A percentile compares a stretch with the other conserved stretches of the same genome.
Evolutionary conservation across 2,113 vertebrate species (phyloP).

Genomic region (Cnemophilus loriae): DNA sequence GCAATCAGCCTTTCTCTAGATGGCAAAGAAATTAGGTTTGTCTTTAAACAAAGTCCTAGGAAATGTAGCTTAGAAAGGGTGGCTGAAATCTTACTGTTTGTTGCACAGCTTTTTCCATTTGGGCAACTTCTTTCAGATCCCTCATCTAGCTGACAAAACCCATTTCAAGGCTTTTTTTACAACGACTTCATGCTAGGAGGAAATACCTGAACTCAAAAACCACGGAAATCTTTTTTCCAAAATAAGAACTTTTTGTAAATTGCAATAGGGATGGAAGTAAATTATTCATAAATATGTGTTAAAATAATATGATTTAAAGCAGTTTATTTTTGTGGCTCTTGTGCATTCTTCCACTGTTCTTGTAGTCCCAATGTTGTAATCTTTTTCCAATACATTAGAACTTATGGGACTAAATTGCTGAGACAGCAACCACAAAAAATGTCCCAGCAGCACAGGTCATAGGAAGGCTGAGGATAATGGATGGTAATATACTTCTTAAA

Average conservation of each 20-base stretch:
- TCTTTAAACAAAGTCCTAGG: background rate
- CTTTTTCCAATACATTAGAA: background rate
- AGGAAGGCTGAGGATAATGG: background rate
- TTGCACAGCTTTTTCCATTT: background rate
- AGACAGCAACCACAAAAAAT: background rate
- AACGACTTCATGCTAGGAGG: background rate
- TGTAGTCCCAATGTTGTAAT: background rate
- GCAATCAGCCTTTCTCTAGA: background rate
- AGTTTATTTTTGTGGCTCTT: background rate
- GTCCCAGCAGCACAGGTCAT: background rate
- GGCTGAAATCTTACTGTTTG: background rate
- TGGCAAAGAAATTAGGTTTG: background rate
- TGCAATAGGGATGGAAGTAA: background rate
- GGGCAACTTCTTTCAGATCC: background rate
- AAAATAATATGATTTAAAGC: background rate
- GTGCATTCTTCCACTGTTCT: background rate
- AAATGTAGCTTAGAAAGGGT: background rate
- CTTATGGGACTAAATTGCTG: background rate
- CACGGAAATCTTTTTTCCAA: background rate
- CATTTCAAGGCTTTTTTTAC: background rate
- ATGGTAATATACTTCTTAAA: background rate
- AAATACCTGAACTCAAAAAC: background rate
- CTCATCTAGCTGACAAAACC: background rate
- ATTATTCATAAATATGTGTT: background rate
- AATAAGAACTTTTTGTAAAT: background rate